These are phyloP conservation scores for Coelinius sp. DNA, from an alignment of 2,888 invertebrate genomes.

Conservation along the genomic window DNA sequence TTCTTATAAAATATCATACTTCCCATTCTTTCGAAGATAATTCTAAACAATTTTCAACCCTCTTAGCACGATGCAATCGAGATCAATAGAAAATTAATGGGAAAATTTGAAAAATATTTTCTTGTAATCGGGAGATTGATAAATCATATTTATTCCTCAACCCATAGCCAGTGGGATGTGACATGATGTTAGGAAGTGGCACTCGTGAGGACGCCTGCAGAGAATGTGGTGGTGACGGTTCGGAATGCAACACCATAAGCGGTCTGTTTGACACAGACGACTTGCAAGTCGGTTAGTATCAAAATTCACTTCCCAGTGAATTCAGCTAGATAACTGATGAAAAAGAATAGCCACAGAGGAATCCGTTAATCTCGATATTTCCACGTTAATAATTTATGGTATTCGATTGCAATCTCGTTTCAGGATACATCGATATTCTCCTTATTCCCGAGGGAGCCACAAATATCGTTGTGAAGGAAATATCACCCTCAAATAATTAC, in stretches of 20 bases:
- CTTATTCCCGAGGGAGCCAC: slow-evolving; percentile 95
- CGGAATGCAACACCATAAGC: slow-evolving; percentile 84
- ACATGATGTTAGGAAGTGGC: slow-evolving; percentile 91
- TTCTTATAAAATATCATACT: no score
- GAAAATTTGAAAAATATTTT: no score
- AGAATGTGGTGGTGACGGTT: slow-evolving; percentile 92
- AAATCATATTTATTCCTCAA: not conserved
- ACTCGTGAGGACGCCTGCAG: slow-evolving; percentile 92
- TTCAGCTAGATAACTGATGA: not conserved
- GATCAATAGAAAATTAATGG: no score
- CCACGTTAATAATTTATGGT: slow-evolving; percentile 4
- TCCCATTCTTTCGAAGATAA: no score
- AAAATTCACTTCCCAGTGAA: not conserved
- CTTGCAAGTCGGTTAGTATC: slow-evolving; percentile 78
- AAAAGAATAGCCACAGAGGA: not conserved
- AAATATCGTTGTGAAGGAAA: slow-evolving; percentile 86
- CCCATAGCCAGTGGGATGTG: slow-evolving; percentile 90
- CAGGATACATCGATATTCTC: slow-evolving; percentile 93
- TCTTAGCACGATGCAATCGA: no score
- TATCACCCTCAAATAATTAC: slow-evolving; percentile 89
- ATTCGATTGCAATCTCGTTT: slow-evolving; percentile 48
- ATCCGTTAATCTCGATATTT: not conserved
- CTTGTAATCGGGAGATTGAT: no score
- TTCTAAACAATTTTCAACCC: no score
- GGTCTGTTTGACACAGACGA: slow-evolving; percentile 82